These are phyloP conservation scores for Uloborus diversus DNA, from an alignment of 1,140 invertebrate genomes.

Conservation along the genomic window DNA sequence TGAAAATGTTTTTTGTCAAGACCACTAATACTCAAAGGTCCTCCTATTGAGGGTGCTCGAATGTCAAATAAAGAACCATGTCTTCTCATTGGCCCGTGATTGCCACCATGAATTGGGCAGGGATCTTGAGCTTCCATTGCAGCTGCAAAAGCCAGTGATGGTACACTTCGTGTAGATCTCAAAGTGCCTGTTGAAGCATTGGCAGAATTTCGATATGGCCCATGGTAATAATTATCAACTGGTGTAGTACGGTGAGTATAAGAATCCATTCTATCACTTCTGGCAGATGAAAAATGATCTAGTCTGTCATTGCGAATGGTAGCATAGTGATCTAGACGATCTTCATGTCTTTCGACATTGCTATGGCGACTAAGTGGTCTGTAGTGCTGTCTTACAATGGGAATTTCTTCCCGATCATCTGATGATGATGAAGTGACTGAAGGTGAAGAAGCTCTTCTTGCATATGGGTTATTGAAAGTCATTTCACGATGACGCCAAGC, in stretches of 20 bases:
- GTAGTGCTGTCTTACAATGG: constrained; percentile 52
- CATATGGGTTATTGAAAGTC: constrained; percentile 40
- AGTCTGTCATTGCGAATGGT: constrained; percentile 38
- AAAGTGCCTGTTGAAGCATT: constrained; percentile 49
- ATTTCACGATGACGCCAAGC: constrained; percentile 57
- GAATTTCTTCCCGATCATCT: constrained; percentile 56
- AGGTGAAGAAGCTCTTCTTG: constrained; percentile 20
- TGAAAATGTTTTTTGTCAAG: constrained; percentile 48
- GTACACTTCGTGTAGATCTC: constrained; percentile 57
- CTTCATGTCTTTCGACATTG: constrained; percentile 31
- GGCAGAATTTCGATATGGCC: constrained; percentile 4
- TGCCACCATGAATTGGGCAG: constrained; percentile 39
- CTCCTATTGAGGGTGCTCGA: constrained; percentile 24
- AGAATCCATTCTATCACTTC: constrained; percentile 40
- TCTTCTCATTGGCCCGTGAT: constrained; percentile 34
- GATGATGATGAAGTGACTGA: constrained; percentile 45
- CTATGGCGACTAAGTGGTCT: constrained; percentile 54
- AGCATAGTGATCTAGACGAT: constrained; percentile 40
- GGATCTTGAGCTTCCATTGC: constrained; percentile 44
- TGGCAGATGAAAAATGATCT: constrained; percentile 20
- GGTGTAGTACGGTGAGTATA: constrained; percentile 22
- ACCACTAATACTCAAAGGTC: constrained; percentile 15
- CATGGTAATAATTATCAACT: constrained; percentile 23
- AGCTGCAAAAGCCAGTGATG: constrained; percentile 48
- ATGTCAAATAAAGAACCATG: constrained; percentile 52